phyloP scores from a whole-genome alignment of 2,888 invertebrate genomes.

The Eupithecia inturbata region DNA sequence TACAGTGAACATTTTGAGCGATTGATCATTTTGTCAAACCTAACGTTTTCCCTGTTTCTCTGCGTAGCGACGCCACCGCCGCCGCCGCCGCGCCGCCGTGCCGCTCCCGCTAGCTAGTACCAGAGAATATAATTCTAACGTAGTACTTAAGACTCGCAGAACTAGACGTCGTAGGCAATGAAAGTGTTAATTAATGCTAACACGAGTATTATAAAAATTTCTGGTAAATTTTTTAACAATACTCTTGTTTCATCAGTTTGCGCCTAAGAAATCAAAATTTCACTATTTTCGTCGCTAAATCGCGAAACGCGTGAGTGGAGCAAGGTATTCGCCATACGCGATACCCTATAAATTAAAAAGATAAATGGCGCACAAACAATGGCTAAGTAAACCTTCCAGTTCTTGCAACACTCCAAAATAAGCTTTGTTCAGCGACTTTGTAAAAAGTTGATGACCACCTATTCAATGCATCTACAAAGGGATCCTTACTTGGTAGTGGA shows the following conservation, averaged over 20 bases:
- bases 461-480: slow-evolving; percentile 71
- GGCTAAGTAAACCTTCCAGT: slow-evolving; percentile 76
- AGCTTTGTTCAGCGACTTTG: slow-evolving; percentile 66
- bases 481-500: slow-evolving; percentile 47
- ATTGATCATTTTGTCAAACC: not conserved
- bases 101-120: not conserved
- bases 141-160: not conserved
- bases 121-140: too few relatives aligned
- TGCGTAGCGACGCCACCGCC: too few relatives aligned
- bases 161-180: not conserved
- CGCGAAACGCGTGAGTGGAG: slow-evolving; percentile 43
- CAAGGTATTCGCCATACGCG: slow-evolving; percentile 76
- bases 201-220: not conserved
- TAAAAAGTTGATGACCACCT: slow-evolving; percentile 77
- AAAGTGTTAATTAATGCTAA: not conserved
- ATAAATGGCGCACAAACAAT: slow-evolving; percentile 82
- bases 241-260: not conserved
- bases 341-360: slow-evolving; percentile 80
- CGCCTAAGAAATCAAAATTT: not conserved
- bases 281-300: slow-evolving; percentile 13
- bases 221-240: not conserved
- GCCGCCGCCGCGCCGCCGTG: not conserved
- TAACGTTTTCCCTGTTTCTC: not conserved
- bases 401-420: slow-evolving; percentile 78
- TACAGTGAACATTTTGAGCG: not conserved